Conservation (phyloP, 2,797 vertebrate species). For the Intellagama lesueurii region DNA sequence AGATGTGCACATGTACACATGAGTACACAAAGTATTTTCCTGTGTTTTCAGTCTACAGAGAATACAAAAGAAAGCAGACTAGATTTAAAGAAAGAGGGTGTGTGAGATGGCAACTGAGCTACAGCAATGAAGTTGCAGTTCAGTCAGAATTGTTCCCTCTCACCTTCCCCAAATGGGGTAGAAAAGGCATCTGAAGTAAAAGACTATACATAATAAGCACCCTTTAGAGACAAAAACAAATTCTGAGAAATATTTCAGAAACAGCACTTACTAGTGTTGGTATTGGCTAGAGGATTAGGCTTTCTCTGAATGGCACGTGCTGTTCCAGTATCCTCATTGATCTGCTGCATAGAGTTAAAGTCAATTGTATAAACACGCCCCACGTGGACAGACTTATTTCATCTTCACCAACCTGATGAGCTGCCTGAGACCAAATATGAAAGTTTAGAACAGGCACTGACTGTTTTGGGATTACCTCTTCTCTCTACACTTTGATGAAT, state of each 20-base stretch:
- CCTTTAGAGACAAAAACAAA: not conserved
- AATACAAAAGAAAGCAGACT: not conserved
- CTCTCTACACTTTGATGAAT: not conserved
- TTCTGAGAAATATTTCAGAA: not conserved
- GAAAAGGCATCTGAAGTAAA: not conserved
- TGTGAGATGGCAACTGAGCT: not conserved
- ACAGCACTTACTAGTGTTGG: conserved; percentile 90
- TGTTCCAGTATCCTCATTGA: conserved; percentile 99
- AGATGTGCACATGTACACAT: too few relatives aligned
- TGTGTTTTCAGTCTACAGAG: not conserved
- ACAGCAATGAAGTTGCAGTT: not conserved
- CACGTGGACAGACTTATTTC: conserved; percentile 98
- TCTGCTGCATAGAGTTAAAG: conserved; percentile 99
- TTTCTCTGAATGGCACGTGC: conserved; percentile 99
- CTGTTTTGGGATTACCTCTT: not conserved
- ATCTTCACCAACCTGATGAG: conserved; percentile 99
- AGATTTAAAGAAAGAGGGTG: not conserved
- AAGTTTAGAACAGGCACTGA: conserved; percentile 64
- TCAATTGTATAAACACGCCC: conserved; percentile 99
- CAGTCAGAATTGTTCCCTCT: not conserved
- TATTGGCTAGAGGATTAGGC: conserved; percentile 98
- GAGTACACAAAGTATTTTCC: too few relatives aligned
- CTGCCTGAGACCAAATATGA: conserved; percentile 88
- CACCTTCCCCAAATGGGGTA: not conserved
- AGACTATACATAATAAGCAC: not conserved